Conservation (phyloP, 2,113 vertebrate genomes). For the Microtus richardsoni region DNA sequence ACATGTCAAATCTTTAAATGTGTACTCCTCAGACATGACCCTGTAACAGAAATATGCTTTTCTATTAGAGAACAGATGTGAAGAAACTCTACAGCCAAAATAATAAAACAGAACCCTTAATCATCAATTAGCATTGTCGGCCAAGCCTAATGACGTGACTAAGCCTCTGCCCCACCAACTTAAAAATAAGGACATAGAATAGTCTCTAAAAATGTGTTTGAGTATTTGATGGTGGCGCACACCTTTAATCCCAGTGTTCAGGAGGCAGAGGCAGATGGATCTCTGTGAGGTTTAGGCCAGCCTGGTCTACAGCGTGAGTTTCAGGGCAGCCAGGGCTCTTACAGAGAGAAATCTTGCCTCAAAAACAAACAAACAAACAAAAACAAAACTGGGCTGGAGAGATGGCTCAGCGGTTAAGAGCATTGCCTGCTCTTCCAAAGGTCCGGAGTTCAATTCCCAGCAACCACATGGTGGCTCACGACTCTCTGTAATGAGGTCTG, state of each 20-base stretch:
- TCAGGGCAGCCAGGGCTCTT: background rate
- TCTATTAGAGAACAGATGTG: background rate
- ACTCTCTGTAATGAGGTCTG: no score
- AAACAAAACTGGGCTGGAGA: no score
- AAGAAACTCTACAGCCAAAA: background rate
- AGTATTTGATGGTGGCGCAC: background rate
- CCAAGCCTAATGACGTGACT: background rate
- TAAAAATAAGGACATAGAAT: background rate
- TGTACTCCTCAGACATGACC: background rate
- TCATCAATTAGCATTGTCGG: background rate
- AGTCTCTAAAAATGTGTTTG: slow-evolving; percentile 17
- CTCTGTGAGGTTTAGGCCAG: background rate
- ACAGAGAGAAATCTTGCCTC: background rate
- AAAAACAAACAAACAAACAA: no score
- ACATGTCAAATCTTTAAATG: slow-evolving; percentile 37
- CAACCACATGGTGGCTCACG: no score
- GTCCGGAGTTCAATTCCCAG: no score
- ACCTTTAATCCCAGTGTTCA: background rate
- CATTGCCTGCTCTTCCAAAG: no score
- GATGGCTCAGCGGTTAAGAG: no score
- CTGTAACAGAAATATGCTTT: background rate
- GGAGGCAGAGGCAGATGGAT: background rate
- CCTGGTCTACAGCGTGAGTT: background rate
- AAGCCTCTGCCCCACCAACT: background rate
- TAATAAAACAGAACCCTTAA: slow-evolving; percentile 8